Conservation (phyloP, 2,113 vertebrate genomes). For the Podarcis cretensis region DNA sequence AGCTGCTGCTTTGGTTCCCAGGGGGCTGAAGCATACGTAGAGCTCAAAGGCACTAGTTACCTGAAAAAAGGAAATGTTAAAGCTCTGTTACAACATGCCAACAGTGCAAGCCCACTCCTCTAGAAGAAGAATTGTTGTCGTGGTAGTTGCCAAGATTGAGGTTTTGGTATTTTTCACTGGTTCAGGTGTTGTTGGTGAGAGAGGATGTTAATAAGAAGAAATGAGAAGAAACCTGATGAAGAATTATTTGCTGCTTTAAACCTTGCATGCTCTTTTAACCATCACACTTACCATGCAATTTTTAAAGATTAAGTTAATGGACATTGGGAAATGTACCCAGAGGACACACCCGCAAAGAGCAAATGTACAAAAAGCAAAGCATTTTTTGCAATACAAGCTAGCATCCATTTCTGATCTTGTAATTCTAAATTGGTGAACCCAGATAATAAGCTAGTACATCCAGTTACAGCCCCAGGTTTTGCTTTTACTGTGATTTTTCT, state of each 20-base stretch:
- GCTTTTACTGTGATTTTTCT: background rate
- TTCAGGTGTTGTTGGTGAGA: background rate
- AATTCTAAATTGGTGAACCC: background rate
- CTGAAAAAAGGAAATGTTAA: constrained; percentile 69
- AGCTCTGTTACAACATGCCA: background rate
- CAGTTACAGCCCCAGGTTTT: background rate
- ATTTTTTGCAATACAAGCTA: background rate
- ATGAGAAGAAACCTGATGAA: background rate
- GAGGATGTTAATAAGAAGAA: background rate
- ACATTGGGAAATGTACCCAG: background rate
- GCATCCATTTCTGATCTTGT: background rate
- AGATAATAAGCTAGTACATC: background rate
- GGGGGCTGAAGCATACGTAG: constrained; percentile 94
- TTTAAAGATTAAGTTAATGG: background rate
- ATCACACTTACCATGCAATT: background rate
- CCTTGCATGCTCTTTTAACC: background rate
- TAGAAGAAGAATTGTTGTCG: background rate
- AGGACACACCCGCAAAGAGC: background rate
- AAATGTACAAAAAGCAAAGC: background rate
- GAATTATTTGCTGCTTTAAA: background rate
- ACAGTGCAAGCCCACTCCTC: background rate
- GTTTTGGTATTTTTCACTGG: background rate
- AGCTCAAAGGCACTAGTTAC: constrained; percentile 97
- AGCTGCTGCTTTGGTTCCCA: constrained; percentile 91
- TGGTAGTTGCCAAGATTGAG: background rate